Conservation (phyloP, 2,888 invertebrate species). For the Drosophila kanekoi region DNA sequence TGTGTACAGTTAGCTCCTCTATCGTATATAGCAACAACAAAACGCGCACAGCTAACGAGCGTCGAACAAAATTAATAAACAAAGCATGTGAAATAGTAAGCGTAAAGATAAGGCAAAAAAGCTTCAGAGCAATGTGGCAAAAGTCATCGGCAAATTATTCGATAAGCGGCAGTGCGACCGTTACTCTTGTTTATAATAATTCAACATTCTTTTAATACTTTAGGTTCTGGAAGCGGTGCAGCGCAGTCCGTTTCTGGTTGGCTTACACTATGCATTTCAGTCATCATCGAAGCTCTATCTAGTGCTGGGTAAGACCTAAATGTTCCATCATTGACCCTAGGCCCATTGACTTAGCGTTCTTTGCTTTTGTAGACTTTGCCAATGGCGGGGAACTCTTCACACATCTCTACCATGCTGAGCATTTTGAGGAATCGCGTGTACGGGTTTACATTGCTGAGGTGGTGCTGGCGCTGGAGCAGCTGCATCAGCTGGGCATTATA, state of each 20-base stretch:
- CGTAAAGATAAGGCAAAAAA: conserved; percentile 21
- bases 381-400: conserved; percentile 99
- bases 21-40: conserved; percentile 33
- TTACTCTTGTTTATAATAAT: neutral
- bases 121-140: conserved; percentile 13
- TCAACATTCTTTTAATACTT: conserved; percentile 38
- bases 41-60: neutral
- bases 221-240: conserved; percentile 96
- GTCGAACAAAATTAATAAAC: conserved; percentile 18
- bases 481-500: conserved; percentile 98
- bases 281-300: conserved; percentile 98
- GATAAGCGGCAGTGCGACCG: conserved; percentile 2
- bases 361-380: conserved; percentile 93
- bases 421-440: conserved; percentile 95
- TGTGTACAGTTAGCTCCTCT: conserved; percentile 27
- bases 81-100: conserved; percentile 16
- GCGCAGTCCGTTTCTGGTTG: conserved; percentile 97
- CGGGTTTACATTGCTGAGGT: conserved; percentile 98
- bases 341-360: neutral
- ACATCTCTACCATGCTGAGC: conserved; percentile 96
- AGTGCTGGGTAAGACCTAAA: conserved; percentile 92
- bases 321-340: neutral
- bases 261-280: conserved; percentile 99
- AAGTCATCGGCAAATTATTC: conserved; percentile 15
- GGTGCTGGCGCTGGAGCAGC: conserved; percentile 96